Base-by-base conservation (phyloP, 2,888 invertebrate species). In the Beris morrisii region DNA sequence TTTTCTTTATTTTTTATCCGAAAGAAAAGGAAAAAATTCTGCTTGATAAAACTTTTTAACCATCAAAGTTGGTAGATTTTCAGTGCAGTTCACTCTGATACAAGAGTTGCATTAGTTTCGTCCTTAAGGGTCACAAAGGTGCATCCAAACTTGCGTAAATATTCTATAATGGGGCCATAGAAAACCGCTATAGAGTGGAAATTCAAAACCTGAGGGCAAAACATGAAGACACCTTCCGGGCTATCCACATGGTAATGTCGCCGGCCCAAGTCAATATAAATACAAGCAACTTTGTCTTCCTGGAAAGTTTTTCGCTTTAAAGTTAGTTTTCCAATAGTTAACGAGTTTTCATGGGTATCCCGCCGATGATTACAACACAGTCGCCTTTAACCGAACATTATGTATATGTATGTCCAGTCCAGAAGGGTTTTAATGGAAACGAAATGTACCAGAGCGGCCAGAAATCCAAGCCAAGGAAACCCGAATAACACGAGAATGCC, bases 281-380 rank as follows among this genome's bases (percentile, higher is more conserved):
- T 30, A 58, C 58, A 46, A 38, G 9, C 28, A 56, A 58, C 45
- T 58, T 58, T 58, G 58, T 30, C 58, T 58, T 58, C 45, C 12
- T 28, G 28, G 15, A 58, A 58, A 58, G 45, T 58, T 58, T 58
- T 58, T 58, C 58, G 58, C 45, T 58, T 58, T 45, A 58, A 58
- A 58, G 58, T 58, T 58, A 58, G 58, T 58, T 58, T 38, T 46
- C 58, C 58, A 46, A 58, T 58, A 58, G 58, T 46, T 58, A 58
- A 58, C 58, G 58, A 58, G 58, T 58, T 58, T 58, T 45, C 15
- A 28, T 45, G 38, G 58, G 46, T 58, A 43, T 58, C 45, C 46
- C 58, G n/a, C 45, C 45, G 45, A 45, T 58, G 58, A 58, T 58
- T 58, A 58, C 45, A 45, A 45, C 58, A 58, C 45, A 45, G 31